These are phyloP conservation scores for Prenolepis imparis DNA, from an alignment of 2,888 invertebrate species.

Conservation along the genomic window DNA sequence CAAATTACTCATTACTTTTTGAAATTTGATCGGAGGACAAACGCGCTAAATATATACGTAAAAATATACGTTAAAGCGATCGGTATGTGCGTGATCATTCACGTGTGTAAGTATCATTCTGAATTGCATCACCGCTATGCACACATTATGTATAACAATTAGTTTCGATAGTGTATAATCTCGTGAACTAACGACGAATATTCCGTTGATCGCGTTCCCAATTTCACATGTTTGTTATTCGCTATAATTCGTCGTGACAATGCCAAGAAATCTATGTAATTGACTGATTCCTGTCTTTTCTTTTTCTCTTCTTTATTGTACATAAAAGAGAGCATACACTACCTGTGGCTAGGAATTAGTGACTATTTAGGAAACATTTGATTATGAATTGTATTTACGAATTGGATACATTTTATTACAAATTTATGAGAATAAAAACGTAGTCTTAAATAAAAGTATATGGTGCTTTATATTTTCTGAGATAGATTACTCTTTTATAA, in stretches of 20 bases:
- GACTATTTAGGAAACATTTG: background rate
- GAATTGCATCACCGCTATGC: constrained; percentile 60
- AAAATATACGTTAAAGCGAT: constrained; percentile 56
- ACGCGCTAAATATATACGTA: constrained; percentile 60
- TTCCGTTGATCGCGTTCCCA: background rate
- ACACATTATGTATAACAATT: constrained; percentile 18
- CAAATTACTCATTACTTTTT: constrained; percentile 39
- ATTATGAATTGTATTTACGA: background rate
- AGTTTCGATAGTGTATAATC: background rate
- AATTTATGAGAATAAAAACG: background rate
- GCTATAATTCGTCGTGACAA: background rate
- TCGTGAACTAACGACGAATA: background rate
- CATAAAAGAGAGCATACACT: too few species aligned
- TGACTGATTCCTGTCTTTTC: background rate
- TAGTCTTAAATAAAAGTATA: background rate
- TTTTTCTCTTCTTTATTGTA: background rate
- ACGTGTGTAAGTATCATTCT: constrained; percentile 40
- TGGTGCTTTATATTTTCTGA: background rate
- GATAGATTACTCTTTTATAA: background rate
- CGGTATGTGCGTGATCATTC: background rate
- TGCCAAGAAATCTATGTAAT: background rate
- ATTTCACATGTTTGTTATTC: constrained; percentile 3
- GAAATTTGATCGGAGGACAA: constrained; percentile 30
- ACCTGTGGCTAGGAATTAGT: too few species aligned
- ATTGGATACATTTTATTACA: background rate